phyloP scores from a whole-genome alignment of 92 coral and sea anemone species.

The Palythoa grandis region DNA sequence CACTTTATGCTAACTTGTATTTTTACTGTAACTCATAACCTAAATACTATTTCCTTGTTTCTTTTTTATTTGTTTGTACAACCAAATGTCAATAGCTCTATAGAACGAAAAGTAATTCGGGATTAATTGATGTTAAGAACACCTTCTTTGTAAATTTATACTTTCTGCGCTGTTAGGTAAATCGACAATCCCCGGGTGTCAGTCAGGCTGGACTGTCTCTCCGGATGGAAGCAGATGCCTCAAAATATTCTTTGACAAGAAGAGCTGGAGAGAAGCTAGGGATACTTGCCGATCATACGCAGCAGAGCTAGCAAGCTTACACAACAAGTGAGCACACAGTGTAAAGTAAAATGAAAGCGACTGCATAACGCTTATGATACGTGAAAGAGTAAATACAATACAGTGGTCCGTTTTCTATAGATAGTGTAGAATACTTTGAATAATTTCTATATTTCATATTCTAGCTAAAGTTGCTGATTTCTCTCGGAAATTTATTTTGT shows the following conservation, averaged over 20 bases:
- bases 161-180: constrained; percentile 14
- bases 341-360: not conserved
- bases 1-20: no score
- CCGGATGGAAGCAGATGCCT: constrained; percentile 74
- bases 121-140: not conserved
- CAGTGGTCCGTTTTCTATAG: no score
- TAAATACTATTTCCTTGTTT: no score
- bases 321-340: constrained; percentile 50
- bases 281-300: constrained; percentile 57
- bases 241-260: constrained; percentile 70
- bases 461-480: no score
- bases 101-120: not conserved
- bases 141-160: not conserved
- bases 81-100: not conserved
- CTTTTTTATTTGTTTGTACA: no score
- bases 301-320: constrained; percentile 71
- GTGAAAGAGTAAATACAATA: not conserved
- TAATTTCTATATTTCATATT: no score
- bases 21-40: no score
- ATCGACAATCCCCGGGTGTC: constrained; percentile 54
- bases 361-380: not conserved
- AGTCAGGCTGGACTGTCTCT: constrained; percentile 76
- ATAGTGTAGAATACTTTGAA: no score
- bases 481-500: no score
- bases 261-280: constrained; percentile 82